Evolutionary conservation across 30 jellyfish, hydroid and myxozoan genomes (phyloP).

Genomic region (Catostylus mosaicus): DNA sequence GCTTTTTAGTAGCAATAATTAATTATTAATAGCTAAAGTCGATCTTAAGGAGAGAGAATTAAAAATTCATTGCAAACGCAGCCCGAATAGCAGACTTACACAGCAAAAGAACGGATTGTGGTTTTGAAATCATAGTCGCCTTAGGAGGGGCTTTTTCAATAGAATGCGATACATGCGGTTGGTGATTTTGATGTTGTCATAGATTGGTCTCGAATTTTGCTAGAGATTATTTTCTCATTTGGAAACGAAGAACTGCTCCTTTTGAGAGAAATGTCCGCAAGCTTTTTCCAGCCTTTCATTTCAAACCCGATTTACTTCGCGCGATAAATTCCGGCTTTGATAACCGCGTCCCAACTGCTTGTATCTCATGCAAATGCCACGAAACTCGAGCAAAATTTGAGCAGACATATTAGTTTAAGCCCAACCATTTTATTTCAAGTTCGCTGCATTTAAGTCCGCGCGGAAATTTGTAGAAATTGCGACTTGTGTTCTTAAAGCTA

Average conservation of each 20-base stretch:
- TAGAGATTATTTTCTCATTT: slow-evolving; percentile 54
- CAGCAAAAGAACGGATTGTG: slow-evolving; percentile 51
- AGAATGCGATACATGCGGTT: slow-evolving; percentile 54
- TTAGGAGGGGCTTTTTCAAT: slow-evolving; percentile 44
- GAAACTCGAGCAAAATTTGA: too few relatives aligned
- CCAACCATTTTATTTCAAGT: too few relatives aligned
- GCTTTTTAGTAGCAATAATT: slow-evolving; percentile 56
- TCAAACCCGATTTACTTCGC: too few relatives aligned
- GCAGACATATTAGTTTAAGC: too few relatives aligned
- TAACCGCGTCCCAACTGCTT: too few relatives aligned
- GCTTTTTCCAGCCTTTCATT: slow-evolving; percentile 64
- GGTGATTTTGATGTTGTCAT: slow-evolving; percentile 46
- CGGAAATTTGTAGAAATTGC: too few relatives aligned
- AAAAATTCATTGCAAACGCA: slow-evolving; percentile 64
- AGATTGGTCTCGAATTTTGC: slow-evolving; percentile 25
- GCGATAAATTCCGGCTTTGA: too few relatives aligned
- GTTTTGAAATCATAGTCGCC: slow-evolving; percentile 56
- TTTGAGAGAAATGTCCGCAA: slow-evolving; percentile 26
- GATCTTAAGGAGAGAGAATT: slow-evolving; percentile 49
- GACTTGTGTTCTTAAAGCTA: too few relatives aligned
- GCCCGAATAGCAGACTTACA: slow-evolving; percentile 58
- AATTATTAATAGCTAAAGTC: slow-evolving; percentile 61
- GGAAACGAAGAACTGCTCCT: slow-evolving; percentile 67
- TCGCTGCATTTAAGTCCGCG: too few relatives aligned
- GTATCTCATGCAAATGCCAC: too few relatives aligned